phyloP scores from a whole-genome alignment of 2,113 vertebrate genomes.

The Chrysochloris asiatica region DNA sequence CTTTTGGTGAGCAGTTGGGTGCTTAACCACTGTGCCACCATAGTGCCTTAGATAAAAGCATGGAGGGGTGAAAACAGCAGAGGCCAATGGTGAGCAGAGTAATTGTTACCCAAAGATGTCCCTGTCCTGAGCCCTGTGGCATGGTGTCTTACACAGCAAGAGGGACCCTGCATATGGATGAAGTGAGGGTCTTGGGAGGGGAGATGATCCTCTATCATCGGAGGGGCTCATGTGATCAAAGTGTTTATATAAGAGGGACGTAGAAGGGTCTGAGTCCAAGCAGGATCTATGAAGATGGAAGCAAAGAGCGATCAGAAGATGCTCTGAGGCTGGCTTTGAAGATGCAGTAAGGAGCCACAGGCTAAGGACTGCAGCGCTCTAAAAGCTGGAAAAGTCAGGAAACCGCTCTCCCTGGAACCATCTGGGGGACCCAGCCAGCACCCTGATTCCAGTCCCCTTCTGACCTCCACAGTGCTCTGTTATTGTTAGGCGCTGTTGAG shows the following conservation, averaged over 20 bases:
- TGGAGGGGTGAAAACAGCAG: neutral
- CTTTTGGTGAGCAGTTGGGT: no score
- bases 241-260: no score
- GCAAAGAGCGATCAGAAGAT: neutral
- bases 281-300: neutral
- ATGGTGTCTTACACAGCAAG: neutral
- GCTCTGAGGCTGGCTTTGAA: neutral
- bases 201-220: no score
- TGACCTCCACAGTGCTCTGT: no score
- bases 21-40: no score
- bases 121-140: neutral
- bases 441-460: rapidly evolving
- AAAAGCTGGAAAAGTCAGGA: neutral
- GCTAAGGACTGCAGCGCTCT: neutral
- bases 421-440: neutral
- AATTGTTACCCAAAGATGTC: neutral
- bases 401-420: neutral
- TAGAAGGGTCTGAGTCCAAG: neutral
- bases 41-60: neutral
- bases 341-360: rapidly evolving
- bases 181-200: neutral
- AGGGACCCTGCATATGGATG: neutral
- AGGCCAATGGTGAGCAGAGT: neutral
- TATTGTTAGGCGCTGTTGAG: no score
- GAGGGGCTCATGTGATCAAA: neutral